Conservation (phyloP, 2,113 vertebrate species). For the Oncorhynchus clarkii region DNA sequence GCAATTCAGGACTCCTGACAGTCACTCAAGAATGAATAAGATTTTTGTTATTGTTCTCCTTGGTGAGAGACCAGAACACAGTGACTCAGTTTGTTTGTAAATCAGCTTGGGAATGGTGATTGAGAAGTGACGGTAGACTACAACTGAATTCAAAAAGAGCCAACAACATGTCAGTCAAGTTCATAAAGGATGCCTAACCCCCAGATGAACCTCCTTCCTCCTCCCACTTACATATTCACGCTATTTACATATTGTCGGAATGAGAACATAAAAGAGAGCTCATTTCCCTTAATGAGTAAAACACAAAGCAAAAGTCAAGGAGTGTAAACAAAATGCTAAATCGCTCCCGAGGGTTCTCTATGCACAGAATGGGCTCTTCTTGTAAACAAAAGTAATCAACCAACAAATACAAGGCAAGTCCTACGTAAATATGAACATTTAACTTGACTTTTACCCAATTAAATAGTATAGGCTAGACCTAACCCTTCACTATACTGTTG, state of each 20-base stretch:
- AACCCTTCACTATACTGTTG: slow-evolving; percentile 14
- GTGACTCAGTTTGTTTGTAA: background rate
- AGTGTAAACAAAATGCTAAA: slow-evolving; percentile 49
- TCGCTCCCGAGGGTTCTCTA: slow-evolving; percentile 29
- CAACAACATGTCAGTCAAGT: slow-evolving; percentile 4
- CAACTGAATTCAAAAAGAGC: background rate
- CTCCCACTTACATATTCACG: slow-evolving; percentile 17
- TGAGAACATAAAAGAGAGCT: slow-evolving; percentile 35
- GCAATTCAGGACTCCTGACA: background rate
- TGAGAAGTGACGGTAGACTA: background rate
- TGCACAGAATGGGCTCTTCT: slow-evolving; percentile 46
- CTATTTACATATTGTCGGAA: slow-evolving; percentile 30
- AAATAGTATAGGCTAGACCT: slow-evolving; percentile 26
- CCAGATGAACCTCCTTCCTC: slow-evolving; percentile 23
- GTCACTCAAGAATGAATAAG: slow-evolving; percentile 16
- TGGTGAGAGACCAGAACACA: slow-evolving; percentile 2
- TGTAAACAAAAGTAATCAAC: slow-evolving; percentile 58
- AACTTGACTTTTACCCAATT: slow-evolving; percentile 55
- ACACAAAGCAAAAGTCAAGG: slow-evolving; percentile 34
- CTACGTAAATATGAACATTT: slow-evolving; percentile 15
- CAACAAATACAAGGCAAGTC: slow-evolving; percentile 20
- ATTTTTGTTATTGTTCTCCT: slow-evolving; percentile 1
- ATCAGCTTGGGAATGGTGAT: slow-evolving; percentile 10
- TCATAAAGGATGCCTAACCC: background rate
- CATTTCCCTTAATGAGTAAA: slow-evolving; percentile 51